Evolutionary conservation across 2,113 vertebrate genomes (phyloP).

Genomic region (Pachypanchax playfairii): DNA sequence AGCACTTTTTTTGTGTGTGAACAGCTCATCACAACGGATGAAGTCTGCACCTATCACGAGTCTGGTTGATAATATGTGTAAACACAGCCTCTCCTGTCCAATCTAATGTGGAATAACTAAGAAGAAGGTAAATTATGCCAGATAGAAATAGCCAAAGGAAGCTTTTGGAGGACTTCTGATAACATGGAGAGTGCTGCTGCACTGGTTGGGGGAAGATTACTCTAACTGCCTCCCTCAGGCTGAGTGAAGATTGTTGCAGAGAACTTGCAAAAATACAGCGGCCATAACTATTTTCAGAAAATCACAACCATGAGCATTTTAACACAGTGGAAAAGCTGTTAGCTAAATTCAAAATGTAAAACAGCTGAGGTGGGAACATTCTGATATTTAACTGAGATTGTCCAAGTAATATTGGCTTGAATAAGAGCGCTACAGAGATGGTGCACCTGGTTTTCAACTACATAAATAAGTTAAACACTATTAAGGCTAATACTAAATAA

Average conservation of each 20-base stretch:
- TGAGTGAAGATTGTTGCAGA: not conserved
- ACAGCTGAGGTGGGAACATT: not conserved
- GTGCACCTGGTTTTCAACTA: not conserved
- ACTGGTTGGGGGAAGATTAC: not conserved
- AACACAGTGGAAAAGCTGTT: not conserved
- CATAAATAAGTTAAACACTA: not conserved
- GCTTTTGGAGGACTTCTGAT: not conserved
- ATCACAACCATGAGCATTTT: not conserved
- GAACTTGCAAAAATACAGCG: not conserved
- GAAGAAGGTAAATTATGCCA: constrained; percentile 5
- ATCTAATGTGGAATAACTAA: not conserved
- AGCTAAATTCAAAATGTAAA: not conserved
- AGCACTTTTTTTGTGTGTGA: too few relatives aligned
- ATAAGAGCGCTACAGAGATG: not conserved
- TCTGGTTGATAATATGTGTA: constrained; percentile 1
- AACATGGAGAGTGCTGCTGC: not conserved
- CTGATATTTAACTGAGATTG: not conserved
- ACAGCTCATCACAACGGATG: not conserved
- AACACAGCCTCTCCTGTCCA: not conserved
- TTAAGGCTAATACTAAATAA: not conserved
- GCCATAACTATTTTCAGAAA: not conserved
- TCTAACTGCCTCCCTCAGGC: not conserved
- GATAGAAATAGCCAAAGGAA: not conserved
- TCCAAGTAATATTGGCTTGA: not conserved
- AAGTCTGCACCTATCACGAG: not conserved